These are phyloP conservation scores for Taxidea taxus DNA, from an alignment of 2,113 vertebrate genomes.

Conservation along the genomic window DNA sequence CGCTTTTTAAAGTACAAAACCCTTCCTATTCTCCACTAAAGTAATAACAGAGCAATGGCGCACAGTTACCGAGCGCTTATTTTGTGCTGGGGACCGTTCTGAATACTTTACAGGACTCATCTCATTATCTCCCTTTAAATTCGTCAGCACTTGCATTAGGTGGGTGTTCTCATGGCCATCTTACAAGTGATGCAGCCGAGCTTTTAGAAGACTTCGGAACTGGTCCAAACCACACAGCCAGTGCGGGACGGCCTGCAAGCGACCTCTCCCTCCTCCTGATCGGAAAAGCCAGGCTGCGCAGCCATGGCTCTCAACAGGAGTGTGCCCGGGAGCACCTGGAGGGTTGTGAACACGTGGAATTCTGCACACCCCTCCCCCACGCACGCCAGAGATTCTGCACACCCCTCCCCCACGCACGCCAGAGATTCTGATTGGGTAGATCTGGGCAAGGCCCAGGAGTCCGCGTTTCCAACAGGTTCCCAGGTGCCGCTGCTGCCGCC, in stretches of 20 bases:
- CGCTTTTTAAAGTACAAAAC: neutral
- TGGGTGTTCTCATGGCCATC: neutral
- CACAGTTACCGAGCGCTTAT: neutral
- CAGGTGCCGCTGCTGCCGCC: neutral
- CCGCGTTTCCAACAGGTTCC: neutral
- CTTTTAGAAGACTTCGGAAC: neutral
- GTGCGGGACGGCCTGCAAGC: neutral
- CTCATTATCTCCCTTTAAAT: neutral
- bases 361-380: neutral
- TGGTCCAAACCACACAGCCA: neutral
- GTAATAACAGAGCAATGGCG: neutral
- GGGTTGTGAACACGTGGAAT: constrained; percentile 10
- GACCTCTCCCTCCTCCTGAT: neutral
- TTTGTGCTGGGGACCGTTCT: neutral
- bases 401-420: neutral
- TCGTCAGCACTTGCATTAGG: neutral
- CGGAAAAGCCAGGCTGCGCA: neutral
- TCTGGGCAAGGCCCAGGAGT: neutral
- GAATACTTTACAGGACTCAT: neutral
- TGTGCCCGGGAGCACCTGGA: neutral
- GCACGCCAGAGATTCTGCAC: neutral
- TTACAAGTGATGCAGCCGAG: neutral
- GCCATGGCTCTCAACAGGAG: neutral
- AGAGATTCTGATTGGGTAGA: neutral
- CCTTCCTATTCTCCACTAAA: neutral